Conservation (phyloP, 2,113 vertebrate species). For the Dasyornis broadbenti region DNA sequence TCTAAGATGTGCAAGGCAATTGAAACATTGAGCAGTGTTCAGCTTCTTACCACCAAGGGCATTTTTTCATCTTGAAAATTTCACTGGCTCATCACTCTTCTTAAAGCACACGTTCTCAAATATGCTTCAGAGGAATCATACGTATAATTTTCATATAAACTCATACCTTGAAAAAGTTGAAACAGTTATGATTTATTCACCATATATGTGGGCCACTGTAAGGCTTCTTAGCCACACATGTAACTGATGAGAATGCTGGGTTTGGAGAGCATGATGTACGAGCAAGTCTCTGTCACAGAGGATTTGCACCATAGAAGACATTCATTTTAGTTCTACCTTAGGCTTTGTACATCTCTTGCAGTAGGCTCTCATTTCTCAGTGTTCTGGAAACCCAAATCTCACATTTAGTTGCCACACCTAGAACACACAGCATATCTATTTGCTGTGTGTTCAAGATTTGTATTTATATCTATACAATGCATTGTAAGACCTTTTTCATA, state of each 20-base stretch:
- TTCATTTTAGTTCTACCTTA: not conserved
- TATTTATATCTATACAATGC: not conserved
- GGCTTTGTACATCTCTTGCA: not conserved
- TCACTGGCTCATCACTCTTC: not conserved
- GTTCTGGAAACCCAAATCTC: not conserved
- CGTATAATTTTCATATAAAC: not conserved
- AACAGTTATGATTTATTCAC: not conserved
- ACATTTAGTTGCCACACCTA: rapidly evolving
- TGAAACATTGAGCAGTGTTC: not conserved
- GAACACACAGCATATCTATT: not conserved
- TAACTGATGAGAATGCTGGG: not conserved
- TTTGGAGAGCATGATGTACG: not conserved
- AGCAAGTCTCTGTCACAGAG: not conserved
- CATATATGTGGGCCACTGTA: not conserved
- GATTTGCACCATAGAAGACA: not conserved
- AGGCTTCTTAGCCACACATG: not conserved
- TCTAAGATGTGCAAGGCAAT: slow-evolving; percentile 3
- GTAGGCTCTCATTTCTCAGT: not conserved
- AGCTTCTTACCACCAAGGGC: not conserved
- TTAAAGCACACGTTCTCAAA: not conserved
- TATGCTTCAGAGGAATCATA: not conserved
- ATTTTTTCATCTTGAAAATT: not conserved
- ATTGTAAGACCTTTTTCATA: not conserved
- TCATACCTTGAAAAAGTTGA: not conserved
- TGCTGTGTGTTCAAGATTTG: rapidly evolving